Percentiles rank a stretch among this genome's conserved stretches.
phyloP scores from a whole-genome alignment of 1,140 invertebrate species.

The Tigriopus japonicus region DNA sequence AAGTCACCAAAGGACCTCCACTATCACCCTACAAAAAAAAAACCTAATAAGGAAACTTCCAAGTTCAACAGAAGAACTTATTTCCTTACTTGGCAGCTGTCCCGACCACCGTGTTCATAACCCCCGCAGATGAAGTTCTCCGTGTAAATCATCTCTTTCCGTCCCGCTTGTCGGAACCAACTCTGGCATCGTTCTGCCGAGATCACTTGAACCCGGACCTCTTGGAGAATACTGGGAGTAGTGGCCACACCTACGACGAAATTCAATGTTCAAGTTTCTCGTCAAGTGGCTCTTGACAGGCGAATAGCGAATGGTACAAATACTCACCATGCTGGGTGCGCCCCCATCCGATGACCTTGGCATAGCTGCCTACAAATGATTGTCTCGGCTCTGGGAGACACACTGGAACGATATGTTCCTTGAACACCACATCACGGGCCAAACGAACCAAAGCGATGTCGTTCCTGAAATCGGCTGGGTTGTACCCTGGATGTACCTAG shows the following conservation, averaged over 20 bases:
- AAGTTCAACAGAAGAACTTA: neutral
- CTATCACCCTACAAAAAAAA: neutral
- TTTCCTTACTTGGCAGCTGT: slow-evolving; percentile 69
- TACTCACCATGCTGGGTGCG: slow-evolving; percentile 51
- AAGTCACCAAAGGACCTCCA: neutral
- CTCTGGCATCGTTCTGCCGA: slow-evolving; percentile 71
- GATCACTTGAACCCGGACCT: slow-evolving; percentile 66
- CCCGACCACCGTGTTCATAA: slow-evolving; percentile 51
- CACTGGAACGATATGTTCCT: slow-evolving; percentile 72
- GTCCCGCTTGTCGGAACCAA: slow-evolving; percentile 71
- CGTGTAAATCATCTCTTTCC: slow-evolving; percentile 63
- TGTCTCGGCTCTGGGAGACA: slow-evolving; percentile 44
- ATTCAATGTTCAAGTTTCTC: neutral
- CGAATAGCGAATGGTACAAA: neutral
- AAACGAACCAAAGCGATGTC: slow-evolving; percentile 68
- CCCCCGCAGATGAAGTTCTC: slow-evolving; percentile 85
- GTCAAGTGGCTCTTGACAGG: neutral
- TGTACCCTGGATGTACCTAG: slow-evolving; percentile 59
- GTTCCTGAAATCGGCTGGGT: slow-evolving; percentile 67
- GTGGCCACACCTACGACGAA: slow-evolving; percentile 10
- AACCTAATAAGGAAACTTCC: neutral
- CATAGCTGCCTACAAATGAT: slow-evolving; percentile 57
- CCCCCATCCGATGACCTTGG: slow-evolving; percentile 77
- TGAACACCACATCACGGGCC: slow-evolving; percentile 53
- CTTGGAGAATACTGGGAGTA: slow-evolving; percentile 34